Evolutionary conservation across 2,797 vertebrate genomes (phyloP).

Genomic region (Dendrocincla tyrannina): DNA sequence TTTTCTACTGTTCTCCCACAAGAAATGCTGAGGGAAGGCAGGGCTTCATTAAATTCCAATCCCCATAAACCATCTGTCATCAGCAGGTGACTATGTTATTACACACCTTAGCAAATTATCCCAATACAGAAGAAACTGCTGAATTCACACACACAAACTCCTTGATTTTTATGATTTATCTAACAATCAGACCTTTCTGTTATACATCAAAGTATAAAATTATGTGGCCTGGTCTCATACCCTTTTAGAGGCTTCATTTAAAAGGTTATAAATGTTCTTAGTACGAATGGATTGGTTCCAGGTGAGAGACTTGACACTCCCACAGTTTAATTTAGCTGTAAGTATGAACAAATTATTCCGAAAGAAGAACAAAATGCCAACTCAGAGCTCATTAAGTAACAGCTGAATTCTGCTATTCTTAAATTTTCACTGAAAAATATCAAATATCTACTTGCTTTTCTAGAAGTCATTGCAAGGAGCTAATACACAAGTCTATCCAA

Average conservation of each 20-base stretch:
- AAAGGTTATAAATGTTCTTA: not conserved
- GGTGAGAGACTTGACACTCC: not conserved
- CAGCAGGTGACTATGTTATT: not conserved
- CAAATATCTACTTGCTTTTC: not conserved
- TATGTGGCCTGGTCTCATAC: not conserved
- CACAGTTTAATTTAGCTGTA: not conserved
- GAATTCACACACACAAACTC: not conserved
- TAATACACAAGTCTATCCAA: not conserved
- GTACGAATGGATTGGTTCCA: not conserved
- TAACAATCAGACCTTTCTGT: not conserved
- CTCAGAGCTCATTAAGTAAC: not conserved
- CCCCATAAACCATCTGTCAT: not conserved
- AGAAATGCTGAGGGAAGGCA: slow-evolving; percentile 25
- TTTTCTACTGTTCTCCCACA: slow-evolving; percentile 6
- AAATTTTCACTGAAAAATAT: not conserved
- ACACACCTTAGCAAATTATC: not conserved
- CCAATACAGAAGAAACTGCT: slow-evolving; percentile 28
- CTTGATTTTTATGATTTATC: slow-evolving; percentile 11
- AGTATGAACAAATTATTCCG: not conserved
- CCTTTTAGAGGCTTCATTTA: not conserved
- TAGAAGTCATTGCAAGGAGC: not conserved
- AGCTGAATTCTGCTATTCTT: not conserved
- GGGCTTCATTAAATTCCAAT: not conserved
- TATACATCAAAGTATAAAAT: not conserved
- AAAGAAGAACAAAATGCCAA: not conserved